Percentiles rank a stretch among this genome's conserved stretches.
phyloP scores from a whole-genome alignment of 2,113 vertebrate species.

The Myxocyprinus asiaticus region DNA sequence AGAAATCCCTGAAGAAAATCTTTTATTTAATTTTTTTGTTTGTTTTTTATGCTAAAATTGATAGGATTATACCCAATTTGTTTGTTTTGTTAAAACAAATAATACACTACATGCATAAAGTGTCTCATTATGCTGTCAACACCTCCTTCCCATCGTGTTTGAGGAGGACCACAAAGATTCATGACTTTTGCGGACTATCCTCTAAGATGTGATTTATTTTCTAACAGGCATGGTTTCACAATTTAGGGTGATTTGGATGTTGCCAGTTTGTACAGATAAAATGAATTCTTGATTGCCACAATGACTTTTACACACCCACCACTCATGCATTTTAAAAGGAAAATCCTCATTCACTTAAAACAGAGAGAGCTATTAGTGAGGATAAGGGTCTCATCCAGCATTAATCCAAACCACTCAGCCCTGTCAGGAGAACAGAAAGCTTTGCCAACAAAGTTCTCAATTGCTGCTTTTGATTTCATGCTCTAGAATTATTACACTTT shows the following conservation, averaged over 20 bases:
- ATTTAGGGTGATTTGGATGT: not conserved
- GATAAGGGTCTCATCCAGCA: slow-evolving; percentile 16
- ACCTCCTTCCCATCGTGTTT: no score
- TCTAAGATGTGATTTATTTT: not conserved
- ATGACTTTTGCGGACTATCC: not conserved
- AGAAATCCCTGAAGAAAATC: no score
- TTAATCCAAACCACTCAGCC: slow-evolving; percentile 22
- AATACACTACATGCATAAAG: not conserved
- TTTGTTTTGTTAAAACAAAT: not conserved
- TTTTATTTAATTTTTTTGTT: no score
- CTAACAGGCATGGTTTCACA: not conserved
- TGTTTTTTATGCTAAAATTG: not conserved
- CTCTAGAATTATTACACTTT: not conserved
- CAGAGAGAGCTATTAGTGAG: slow-evolving; percentile 8
- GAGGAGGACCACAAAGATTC: no score
- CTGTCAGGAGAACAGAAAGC: not conserved
- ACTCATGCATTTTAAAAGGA: not conserved
- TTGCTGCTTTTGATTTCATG: slow-evolving; percentile 6
- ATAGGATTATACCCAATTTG: not conserved
- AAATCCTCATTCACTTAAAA: not conserved
- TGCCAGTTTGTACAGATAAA: not conserved
- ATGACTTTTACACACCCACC: not conserved
- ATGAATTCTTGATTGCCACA: slow-evolving; percentile 19
- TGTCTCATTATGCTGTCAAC: not conserved
- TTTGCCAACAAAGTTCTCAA: not conserved